Conservation (phyloP, 2,888 invertebrate genomes). For the Leptogaster cylindrica region DNA sequence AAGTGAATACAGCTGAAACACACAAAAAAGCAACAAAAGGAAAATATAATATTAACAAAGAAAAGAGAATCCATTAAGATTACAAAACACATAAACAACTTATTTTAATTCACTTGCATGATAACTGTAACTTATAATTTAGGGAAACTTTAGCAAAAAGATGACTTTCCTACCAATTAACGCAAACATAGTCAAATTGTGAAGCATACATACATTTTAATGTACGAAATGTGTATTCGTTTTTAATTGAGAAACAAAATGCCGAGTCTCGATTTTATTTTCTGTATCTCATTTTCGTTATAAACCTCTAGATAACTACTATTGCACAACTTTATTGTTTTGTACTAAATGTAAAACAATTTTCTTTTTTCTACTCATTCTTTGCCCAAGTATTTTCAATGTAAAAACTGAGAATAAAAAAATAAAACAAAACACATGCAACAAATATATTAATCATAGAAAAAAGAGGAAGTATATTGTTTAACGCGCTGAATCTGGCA, state of each 20-base stretch:
- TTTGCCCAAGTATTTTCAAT: no score
- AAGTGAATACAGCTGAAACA: conserved; percentile 26
- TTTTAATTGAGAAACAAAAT: background rate
- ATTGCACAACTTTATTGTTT: no score
- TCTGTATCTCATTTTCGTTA: conserved; percentile 12
- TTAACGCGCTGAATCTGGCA: background rate
- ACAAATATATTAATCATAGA: background rate
- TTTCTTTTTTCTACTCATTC: no score
- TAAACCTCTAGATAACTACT: no score
- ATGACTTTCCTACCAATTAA: conserved; percentile 13
- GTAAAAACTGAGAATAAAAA: no score
- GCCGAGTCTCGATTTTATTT: conserved; percentile 6
- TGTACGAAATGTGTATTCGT: conserved; percentile 16
- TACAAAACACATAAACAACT: conserved; percentile 5
- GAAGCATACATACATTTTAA: no score
- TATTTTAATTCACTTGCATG: conserved; percentile 27
- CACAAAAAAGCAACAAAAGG: conserved; percentile 12
- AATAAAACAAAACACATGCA: background rate
- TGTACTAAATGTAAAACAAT: conserved; percentile 11
- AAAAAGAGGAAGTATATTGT: background rate
- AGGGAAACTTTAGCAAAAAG: conserved; percentile 15
- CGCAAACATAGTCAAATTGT: conserved; percentile 15
- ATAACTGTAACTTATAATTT: conserved; percentile 28
- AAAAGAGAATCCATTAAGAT: conserved; percentile 18
- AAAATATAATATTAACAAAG: conserved; percentile 1